Evolutionary conservation across 2,888 invertebrate species (phyloP).

Genomic region (Dryomyza anilis): DNA sequence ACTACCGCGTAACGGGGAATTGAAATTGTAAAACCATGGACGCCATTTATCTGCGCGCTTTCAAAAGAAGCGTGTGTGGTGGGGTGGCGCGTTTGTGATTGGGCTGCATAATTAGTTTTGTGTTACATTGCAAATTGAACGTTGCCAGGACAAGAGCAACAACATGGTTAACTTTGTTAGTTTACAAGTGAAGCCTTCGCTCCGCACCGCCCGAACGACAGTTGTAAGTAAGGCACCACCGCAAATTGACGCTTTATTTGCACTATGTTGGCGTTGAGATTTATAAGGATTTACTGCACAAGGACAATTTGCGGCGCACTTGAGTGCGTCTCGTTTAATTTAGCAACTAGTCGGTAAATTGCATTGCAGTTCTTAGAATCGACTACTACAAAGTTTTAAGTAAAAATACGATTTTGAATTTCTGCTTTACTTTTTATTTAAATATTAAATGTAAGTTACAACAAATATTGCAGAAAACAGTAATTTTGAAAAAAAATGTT

Average conservation of each 20-base stretch:
- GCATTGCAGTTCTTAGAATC: background rate
- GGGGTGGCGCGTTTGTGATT: conserved; percentile 17
- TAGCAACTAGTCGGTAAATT: background rate
- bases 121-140: conserved; percentile 21
- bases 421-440: too few species aligned
- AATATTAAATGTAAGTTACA: too few species aligned
- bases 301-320: background rate
- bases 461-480: too few species aligned
- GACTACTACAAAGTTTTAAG: too few species aligned
- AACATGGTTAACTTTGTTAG: background rate
- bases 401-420: too few species aligned
- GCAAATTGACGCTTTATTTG: conserved; percentile 1
- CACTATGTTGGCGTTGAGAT: background rate
- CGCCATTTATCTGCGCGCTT: conserved; percentile 5
- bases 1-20: conserved; percentile 5
- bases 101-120: conserved; percentile 29
- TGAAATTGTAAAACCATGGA: background rate
- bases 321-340: background rate
- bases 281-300: background rate
- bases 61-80: background rate
- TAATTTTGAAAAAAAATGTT: too few species aligned
- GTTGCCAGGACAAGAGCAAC: background rate
- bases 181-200: background rate
- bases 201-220: too few species aligned
- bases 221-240: background rate